Evolutionary conservation across 2,888 invertebrate genomes (phyloP).

Genomic region (Omphaloscelis lunosa): DNA sequence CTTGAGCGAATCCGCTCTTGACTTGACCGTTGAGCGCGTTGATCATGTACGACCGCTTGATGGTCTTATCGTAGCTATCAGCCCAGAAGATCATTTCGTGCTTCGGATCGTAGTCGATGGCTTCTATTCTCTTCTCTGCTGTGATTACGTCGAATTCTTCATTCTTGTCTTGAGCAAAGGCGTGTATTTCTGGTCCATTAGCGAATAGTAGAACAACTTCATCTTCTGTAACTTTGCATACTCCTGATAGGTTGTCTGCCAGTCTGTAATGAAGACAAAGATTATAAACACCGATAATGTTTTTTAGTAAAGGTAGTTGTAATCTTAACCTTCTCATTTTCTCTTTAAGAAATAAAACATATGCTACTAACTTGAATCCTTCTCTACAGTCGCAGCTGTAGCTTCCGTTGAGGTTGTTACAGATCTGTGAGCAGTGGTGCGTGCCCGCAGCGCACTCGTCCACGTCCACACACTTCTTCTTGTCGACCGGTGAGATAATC

Average conservation of each 20-base stretch:
- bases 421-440: conserved; percentile 98
- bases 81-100: conserved; percentile 98
- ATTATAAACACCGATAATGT: not conserved
- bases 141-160: conserved; percentile 95
- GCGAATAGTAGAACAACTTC: conserved; percentile 94
- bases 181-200: conserved; percentile 96
- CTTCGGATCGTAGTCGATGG: conserved; percentile 96
- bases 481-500: conserved; percentile 94
- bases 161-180: conserved; percentile 92
- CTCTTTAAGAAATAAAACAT: not conserved
- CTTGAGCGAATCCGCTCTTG: conserved; percentile 96
- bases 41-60: conserved; percentile 97
- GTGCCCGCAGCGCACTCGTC: conserved; percentile 96
- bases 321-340: not conserved
- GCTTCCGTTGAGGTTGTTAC: conserved; percentile 97
- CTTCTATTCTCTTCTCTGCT: conserved; percentile 97
- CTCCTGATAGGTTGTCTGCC: conserved; percentile 94
- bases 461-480: conserved; percentile 96
- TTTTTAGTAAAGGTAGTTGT: not conserved
- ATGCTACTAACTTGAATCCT: conserved; percentile 91
- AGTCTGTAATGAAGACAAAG: conserved; percentile 80
- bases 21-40: conserved; percentile 94
- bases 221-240: conserved; percentile 93
- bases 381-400: conserved; percentile 97
- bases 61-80: conserved; percentile 97